Base-by-base conservation (phyloP, 1,140 invertebrate species). In the Panonychus citri region DNA sequence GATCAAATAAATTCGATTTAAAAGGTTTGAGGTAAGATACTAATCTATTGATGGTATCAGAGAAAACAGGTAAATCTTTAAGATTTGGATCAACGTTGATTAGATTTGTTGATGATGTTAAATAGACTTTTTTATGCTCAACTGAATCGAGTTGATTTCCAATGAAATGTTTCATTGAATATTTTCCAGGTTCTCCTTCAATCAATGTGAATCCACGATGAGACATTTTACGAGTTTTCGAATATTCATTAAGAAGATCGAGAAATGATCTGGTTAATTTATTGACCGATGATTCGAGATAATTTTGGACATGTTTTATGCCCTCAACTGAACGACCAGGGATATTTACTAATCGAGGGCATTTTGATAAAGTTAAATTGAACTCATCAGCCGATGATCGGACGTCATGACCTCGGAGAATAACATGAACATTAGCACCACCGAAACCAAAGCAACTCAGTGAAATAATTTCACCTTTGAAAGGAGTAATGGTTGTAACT, bases 381-480 rank as follows among this genome's bases (percentile, higher is more conserved):
- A 2, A 21, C 2, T 46, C 43, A 21, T 46, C 43, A 3, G 43
- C 2, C 3, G 43, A 46, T n/a, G n/a, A 46, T 7, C 19, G 2
- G 10, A 1, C 7, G 2, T 46, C 7, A 27, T 46, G 24, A 37
- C 21, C 7, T 48, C 79, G 76, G 0, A 96, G 71, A 54, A 96
- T 72, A 1, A 87, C 70, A 69, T 96, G 91, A n/a, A 85, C 88
- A 72, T 97, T 97, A 26, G 89, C 85, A 50, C 93, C 93, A 57
- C 93, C 93, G 72, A 96, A 96, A 24, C 93, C 93, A 69, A 97
- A 97, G 2, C 87, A 94, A 70, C 95, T 97, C 1, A 96, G 64
- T 7, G 78, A 90, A 39, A 85, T 78, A 25, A 86, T 71, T n/a
- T 85, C 86, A 21, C 86, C 85, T 30, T 82, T 80, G 80, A 84